These are phyloP conservation scores for Pelmatolapia mariae DNA, from an alignment of 2,113 vertebrate genomes.

Conservation along the genomic window DNA sequence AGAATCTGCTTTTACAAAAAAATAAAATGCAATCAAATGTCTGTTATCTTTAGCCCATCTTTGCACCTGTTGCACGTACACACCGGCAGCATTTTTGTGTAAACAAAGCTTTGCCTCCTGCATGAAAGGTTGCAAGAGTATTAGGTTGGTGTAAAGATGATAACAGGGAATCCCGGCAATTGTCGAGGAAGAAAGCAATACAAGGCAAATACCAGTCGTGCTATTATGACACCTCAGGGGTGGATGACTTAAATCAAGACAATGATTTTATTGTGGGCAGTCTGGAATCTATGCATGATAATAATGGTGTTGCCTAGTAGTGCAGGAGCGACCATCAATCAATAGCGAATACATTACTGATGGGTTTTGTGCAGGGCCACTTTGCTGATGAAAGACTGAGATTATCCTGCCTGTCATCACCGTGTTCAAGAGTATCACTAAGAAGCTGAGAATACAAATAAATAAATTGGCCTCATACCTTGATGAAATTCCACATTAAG, in stretches of 20 bases:
- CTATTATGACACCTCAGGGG: slow-evolving; percentile 45
- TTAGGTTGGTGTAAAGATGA: slow-evolving; percentile 16
- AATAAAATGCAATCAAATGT: neutral
- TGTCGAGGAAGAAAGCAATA: slow-evolving; percentile 49
- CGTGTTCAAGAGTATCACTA: slow-evolving; percentile 66
- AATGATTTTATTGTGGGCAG: slow-evolving; percentile 75
- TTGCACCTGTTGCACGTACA: slow-evolving; percentile 31
- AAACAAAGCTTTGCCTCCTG: neutral
- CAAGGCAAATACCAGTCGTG: slow-evolving; percentile 43
- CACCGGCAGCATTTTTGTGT: neutral
- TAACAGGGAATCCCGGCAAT: slow-evolving; percentile 25
- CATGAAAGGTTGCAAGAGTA: neutral
- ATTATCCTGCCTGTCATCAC: slow-evolving; percentile 65
- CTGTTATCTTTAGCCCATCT: neutral
- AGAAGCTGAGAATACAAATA: slow-evolving; percentile 71
- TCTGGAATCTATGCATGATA: slow-evolving; percentile 68
- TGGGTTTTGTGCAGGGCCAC: slow-evolving; percentile 70
- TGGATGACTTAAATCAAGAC: slow-evolving; percentile 65
- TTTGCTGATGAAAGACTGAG: slow-evolving; percentile 75
- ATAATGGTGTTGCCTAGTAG: slow-evolving; percentile 72
- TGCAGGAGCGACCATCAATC: slow-evolving; percentile 69
- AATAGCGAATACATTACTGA: slow-evolving; percentile 71
- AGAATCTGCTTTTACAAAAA: neutral
- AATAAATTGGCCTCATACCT: slow-evolving; percentile 72
- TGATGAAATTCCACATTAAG: slow-evolving; percentile 74